A percentile compares a stretch with the other conserved stretches of the same genome.
These are phyloP conservation scores for Ditula angustiorana DNA, from an alignment of 2,888 invertebrate genomes.

Conservation along the genomic window DNA sequence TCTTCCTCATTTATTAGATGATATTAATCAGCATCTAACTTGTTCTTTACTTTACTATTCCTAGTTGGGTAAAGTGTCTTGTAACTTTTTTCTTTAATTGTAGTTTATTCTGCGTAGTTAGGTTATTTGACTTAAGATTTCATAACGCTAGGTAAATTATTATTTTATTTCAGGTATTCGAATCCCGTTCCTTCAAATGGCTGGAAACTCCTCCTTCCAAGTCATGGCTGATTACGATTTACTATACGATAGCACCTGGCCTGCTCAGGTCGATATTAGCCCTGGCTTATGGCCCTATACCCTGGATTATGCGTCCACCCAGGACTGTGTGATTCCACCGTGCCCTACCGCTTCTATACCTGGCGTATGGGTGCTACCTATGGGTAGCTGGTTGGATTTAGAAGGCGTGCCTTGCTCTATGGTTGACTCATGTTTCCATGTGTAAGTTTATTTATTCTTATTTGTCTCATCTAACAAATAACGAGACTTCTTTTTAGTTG, in stretches of 20 bases:
- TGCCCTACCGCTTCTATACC: constrained; percentile 79
- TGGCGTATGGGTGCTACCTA: constrained; percentile 86
- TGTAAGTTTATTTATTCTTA: constrained; percentile 62
- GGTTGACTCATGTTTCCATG: constrained; percentile 70
- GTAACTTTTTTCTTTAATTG: too few species aligned
- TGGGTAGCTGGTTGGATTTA: constrained; percentile 74
- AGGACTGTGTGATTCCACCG: constrained; percentile 73
- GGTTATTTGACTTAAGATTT: too few species aligned
- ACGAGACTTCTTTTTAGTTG: too few species aligned
- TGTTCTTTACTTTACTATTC: too few species aligned
- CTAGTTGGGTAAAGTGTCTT: too few species aligned
- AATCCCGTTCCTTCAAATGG: constrained; percentile 71
- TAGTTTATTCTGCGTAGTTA: too few species aligned
- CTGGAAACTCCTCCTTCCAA: constrained; percentile 76
- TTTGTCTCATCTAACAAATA: too few species aligned
- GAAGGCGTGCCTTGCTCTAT: constrained; percentile 72
- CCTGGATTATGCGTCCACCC: constrained; percentile 76
- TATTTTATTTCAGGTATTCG: constrained; percentile 51
- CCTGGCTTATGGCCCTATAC: constrained; percentile 86
- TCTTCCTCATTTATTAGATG: too few species aligned
- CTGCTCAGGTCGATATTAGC: constrained; percentile 59
- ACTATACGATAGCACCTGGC: constrained; percentile 84
- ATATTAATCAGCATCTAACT: too few species aligned
- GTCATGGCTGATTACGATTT: constrained; percentile 73
- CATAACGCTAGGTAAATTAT: neutral